Evolutionary conservation across 2,113 vertebrate genomes (phyloP).

Genomic region (Miniopterus natalensis): DNA sequence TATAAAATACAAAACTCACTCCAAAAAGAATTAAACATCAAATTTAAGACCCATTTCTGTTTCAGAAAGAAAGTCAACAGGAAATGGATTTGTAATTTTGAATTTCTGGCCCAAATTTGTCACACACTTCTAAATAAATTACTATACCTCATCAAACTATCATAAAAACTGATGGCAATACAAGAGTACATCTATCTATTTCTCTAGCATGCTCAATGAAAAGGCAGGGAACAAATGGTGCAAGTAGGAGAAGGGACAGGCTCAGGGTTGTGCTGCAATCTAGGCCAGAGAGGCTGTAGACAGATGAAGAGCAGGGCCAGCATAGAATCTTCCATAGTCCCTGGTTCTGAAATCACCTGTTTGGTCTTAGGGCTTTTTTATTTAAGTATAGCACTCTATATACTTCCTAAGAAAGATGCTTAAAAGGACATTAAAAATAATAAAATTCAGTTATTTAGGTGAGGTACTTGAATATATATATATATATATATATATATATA

Average conservation of each 20-base stretch:
- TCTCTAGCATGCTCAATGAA: background rate
- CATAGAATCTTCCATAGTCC: background rate
- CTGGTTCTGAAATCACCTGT: background rate
- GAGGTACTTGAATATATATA: conserved; percentile 61
- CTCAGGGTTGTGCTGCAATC: background rate
- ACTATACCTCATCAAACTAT: background rate
- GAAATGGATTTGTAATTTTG: conserved; percentile 27
- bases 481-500: background rate
- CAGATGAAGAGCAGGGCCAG: background rate
- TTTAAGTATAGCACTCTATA: conserved; percentile 28
- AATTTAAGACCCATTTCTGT: conserved; percentile 27
- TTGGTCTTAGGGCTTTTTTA: background rate
- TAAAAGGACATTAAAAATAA: conserved; percentile 41
- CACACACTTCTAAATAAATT: background rate
- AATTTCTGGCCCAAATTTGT: conserved; percentile 24
- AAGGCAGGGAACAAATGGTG: background rate
- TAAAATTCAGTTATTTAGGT: conserved; percentile 58
- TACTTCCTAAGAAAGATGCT: conserved; percentile 52
- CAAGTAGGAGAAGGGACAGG: background rate
- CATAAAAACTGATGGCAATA: conserved; percentile 29
- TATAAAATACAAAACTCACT: conserved; percentile 59
- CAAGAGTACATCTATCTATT: background rate
- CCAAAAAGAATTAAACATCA: conserved; percentile 55
- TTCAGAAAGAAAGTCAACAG: conserved; percentile 45
- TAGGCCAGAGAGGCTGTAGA: background rate